Conservation (phyloP, 2,888 invertebrate species). For the Rhorus exstirpatorius region DNA sequence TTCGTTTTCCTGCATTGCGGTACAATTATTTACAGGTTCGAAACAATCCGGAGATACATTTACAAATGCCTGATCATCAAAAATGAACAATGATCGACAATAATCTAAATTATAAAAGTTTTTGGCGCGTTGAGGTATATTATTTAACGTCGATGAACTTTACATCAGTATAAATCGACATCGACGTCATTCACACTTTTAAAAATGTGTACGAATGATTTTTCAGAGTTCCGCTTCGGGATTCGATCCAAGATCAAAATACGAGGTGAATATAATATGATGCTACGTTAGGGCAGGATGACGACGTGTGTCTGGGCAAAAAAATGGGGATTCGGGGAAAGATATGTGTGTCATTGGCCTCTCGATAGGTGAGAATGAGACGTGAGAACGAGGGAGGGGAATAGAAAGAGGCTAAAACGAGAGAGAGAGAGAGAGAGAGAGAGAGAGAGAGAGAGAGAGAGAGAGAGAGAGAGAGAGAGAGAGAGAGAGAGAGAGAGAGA, state of each 20-base stretch:
- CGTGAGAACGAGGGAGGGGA: constrained; percentile 19
- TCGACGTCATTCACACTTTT: too few species aligned
- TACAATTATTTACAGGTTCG: too few species aligned
- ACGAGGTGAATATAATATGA: constrained; percentile 18
- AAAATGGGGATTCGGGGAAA: constrained; percentile 26
- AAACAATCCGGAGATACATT: too few species aligned
- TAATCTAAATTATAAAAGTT: too few species aligned
- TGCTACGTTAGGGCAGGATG: constrained; percentile 3
- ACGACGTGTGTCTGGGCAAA: constrained; percentile 12
- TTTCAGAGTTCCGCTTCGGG: not conserved
- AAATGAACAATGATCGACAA: too few species aligned
- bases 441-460: not conserved
- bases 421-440: constrained; percentile 12
- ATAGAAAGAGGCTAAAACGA: not conserved
- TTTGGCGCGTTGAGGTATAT: too few species aligned
- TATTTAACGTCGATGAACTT: too few species aligned
- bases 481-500: not conserved
- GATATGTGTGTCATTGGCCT: constrained; percentile 54
- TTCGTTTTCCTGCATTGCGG: not conserved
- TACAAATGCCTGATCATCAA: too few species aligned
- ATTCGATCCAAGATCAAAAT: not conserved
- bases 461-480: constrained; percentile 2
- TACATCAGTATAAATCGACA: too few species aligned
- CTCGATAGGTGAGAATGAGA: constrained; percentile 52
- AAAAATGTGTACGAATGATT: too few species aligned